Evolutionary conservation across 2,797 vertebrate genomes (phyloP), one percentile per base, ranked within the genome.

Genomic region (Trachops cirrhosus): DNA sequence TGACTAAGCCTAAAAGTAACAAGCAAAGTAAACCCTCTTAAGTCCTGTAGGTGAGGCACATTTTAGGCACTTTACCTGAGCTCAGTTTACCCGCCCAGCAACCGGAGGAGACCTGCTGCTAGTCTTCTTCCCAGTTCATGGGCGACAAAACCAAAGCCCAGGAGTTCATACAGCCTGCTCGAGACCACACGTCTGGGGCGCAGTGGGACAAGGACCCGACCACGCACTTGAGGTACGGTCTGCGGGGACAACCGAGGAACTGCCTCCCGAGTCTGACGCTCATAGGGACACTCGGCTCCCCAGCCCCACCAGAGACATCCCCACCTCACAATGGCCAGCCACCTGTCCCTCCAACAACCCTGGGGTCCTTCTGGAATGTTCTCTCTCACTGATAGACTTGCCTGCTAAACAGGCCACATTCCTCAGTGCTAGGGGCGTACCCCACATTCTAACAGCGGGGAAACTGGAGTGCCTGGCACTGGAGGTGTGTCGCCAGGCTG

Each of bases 1-100:
- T 78, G 91, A 94, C 96, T 84, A 79, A 85, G 78, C 86, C 93
- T 15, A 92, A 88, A 96, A 73, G 82, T 26, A 79, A 80, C 50
- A 75, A 50, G 90, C 46, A 46, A 62, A 92, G 91, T 39, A 78
- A 87, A 26, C 64, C 64, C 71, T 48, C 54, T 50, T 15, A 39
- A 87, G 64, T 18, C 29, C 75, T 24, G 32, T 26, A 62, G 37
- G 82, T 32, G 67, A 92, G 48, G 80, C 12, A 26, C 82, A 52
- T 86, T 94, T 37, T 0, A n/a, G 86, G 68, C 48, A 21, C 62
- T 88, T 68, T 15, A 6, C 29, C 6, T 59, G 21, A 62, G 89
- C 73, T 52, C 87, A 16, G 89, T 9, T 24, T 24, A 78, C n/a
- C 2, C 18, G 59, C 83, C 78, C 62, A 52, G 64, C 44, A 6